These are phyloP conservation scores for Notolabrus celidotus DNA, from an alignment of 2,797 vertebrate genomes.

Conservation along the genomic window DNA sequence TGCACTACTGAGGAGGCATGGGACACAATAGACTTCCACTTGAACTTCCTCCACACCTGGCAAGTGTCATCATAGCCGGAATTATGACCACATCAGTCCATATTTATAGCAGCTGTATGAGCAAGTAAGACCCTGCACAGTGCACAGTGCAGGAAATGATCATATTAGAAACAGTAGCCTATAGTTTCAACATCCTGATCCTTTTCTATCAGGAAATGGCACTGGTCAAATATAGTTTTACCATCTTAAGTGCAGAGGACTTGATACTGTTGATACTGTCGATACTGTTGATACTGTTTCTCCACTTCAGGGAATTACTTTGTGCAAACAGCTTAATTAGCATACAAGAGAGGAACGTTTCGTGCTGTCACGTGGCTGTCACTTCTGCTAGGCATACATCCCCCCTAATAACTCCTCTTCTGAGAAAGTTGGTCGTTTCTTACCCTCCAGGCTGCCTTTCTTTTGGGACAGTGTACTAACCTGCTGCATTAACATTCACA, in stretches of 20 bases:
- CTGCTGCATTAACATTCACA: conserved; percentile 64
- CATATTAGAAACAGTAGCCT: conserved; percentile 40
- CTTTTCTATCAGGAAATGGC: conserved; percentile 47
- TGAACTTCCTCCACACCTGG: conserved; percentile 88
- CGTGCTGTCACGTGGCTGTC: conserved; percentile 23
- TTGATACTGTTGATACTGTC: neutral
- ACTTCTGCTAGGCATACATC: neutral
- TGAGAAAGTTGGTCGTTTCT: neutral
- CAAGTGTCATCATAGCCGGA: conserved; percentile 75
- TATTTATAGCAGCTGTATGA: conserved; percentile 47
- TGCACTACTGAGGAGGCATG: conserved; percentile 20
- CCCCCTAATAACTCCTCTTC: neutral
- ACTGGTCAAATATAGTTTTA: neutral
- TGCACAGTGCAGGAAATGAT: conserved; percentile 63
- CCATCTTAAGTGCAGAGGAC: neutral
- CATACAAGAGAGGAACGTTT: neutral
- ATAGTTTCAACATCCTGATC: conserved; percentile 55
- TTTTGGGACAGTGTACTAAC: conserved; percentile 36
- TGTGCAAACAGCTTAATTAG: neutral
- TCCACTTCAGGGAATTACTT: neutral
- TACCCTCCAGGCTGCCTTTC: conserved; percentile 37
- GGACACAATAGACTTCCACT: conserved; percentile 78
- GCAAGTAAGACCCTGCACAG: conserved; percentile 19
- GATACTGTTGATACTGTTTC: neutral
- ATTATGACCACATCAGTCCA: conserved; percentile 80